Evolutionary conservation across 2,888 invertebrate genomes (phyloP), one percentile per base, ranked within the genome.

Genomic region (Xestoiulus laeticollis): DNA sequence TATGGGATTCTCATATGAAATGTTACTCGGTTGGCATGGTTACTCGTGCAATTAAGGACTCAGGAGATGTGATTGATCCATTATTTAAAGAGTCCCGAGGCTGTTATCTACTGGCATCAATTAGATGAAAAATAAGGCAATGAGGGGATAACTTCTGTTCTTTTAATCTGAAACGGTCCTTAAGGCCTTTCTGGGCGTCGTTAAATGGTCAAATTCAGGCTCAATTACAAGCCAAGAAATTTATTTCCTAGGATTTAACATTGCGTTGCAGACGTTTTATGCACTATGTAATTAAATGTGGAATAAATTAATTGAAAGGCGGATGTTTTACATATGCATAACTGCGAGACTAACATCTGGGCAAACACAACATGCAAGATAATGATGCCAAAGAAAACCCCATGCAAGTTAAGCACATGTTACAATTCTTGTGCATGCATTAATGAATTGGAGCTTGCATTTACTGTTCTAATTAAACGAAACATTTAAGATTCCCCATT

Each of bases 51-150:
- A 78, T 78, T 78, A 78, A 78, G 78, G 78, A 78, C 78, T 78
- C 78, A 14, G 78, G 78, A 30, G 78, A 78, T 78, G 78, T 78
- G 78, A 78, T 78, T 78, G 78, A 78, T 78, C 78, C 78, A 78
- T 78, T 78, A 78, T 78, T 78, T 78, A 78, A 78, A 78, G 78
- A 78, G 78, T 78, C 78, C 78, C 78, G 12, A 30, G 78, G 26
- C 78, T 30, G 78, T 78, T 78, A 78, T 78, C 78, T 30, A 78
- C 78, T 78, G 78, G 22, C 78, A 78, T 78, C 78, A 78, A 78
- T 78, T 78, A 78, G 78, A 78, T 30, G 78, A 78, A 78, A 78
- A 78, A 78, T 78, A 78, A 78, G 78, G 78, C 78, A 78, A 78
- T 78, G 30, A 78, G 78, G 30, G 78, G 78, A 78, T 78, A 78